Evolutionary conservation across 2,113 vertebrate genomes (phyloP).

Genomic region (Rostratula benghalensis): DNA sequence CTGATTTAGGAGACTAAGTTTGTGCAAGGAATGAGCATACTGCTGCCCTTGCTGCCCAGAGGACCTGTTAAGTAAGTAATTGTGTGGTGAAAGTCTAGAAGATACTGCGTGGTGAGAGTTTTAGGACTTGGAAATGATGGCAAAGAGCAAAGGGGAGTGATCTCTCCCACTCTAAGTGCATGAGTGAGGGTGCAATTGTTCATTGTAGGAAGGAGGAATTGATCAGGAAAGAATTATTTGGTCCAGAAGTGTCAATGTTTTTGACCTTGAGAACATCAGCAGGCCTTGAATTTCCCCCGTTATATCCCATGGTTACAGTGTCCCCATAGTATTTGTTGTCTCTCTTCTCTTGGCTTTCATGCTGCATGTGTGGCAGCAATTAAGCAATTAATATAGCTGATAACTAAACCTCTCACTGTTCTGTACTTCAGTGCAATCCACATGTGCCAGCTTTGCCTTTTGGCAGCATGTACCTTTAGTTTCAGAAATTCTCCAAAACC

Average conservation of each 20-base stretch:
- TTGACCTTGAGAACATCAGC: neutral
- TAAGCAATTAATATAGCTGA: neutral
- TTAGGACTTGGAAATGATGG: neutral
- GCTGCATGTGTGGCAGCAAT: neutral
- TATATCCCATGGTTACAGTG: rapidly evolving
- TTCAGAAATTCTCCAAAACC: neutral
- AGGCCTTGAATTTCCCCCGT: neutral
- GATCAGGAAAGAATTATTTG: neutral
- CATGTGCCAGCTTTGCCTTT: neutral
- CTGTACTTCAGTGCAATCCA: neutral
- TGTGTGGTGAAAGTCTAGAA: neutral
- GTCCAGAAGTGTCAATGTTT: neutral
- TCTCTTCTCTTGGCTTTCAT: neutral
- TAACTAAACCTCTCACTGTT: neutral
- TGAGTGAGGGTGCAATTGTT: neutral
- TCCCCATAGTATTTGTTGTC: neutral
- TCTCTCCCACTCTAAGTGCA: too few relatives aligned
- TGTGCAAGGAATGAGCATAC: neutral
- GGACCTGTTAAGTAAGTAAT: neutral
- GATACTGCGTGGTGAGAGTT: neutral
- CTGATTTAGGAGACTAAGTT: neutral
- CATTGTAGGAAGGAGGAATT: neutral
- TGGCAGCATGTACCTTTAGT: neutral
- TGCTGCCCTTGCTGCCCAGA: neutral
- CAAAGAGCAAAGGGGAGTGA: neutral